Base-by-base conservation (phyloP, 2,888 invertebrate species). In the Microplitis deprimator region DNA sequence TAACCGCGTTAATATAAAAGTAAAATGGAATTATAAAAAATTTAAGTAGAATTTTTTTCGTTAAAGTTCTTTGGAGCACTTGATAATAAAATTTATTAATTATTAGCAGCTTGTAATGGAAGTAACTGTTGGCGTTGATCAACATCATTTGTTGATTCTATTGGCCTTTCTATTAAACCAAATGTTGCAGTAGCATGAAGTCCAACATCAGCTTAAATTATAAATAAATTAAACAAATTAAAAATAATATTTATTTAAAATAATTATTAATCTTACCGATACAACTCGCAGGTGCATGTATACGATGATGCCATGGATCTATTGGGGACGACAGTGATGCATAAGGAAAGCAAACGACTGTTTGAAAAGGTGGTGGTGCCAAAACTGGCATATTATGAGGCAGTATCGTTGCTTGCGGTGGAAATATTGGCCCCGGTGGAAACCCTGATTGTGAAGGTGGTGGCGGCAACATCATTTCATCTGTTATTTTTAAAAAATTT, bases 311-410 rank as follows among this genome's bases (percentile, higher is more conserved):
- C 86, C 86, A 59, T 86, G 88, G 74, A 88, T 80, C 77, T 40
- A 77, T 74, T 7, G 77, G 67, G 10, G 77, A 70, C 61, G 97
- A 97, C 61, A 97, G 97, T 84, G 97, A 97, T 68, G 97, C 97
- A 91, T 97, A 97, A 0, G 96, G 95, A 97, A 97, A 98, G 91
- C 97, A 97, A 84, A 97, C 94, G 64, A 93, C 91, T 5, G 92
- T 91, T 41, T 90, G 89, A 79, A 95, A 93, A 74, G 93, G 93
- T 41, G 94, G 94, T 60, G 92, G 92, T 82, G 92, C 92, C 82
- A 92, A 92, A 38, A 91, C 89, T 16, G 91, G 90, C 77, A 91
- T 91, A 62, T 88, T 90, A 62, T 92, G 92, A 6, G 89, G 85
- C 71, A 90, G 73, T 81, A 90, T 87, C 86, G 93, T 91, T 75